phyloP scores from a whole-genome alignment of 2,888 invertebrate species.

The Oxycera nigricornis region DNA sequence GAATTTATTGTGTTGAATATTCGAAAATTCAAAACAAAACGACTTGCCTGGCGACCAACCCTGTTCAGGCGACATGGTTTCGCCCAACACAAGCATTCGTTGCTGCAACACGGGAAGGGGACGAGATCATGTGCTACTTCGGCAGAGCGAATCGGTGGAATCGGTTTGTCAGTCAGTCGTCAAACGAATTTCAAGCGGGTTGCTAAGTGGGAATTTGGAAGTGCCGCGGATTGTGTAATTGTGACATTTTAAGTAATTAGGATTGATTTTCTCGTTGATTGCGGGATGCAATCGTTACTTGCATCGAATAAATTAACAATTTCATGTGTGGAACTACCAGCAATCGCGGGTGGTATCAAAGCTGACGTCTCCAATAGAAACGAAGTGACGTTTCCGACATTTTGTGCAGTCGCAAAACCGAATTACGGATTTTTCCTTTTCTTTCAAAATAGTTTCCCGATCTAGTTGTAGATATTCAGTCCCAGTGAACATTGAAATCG shows the following conservation, averaged over 20 bases:
- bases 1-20: neutral
- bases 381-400: slow-evolving; percentile 36
- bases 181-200: neutral
- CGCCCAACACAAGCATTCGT: slow-evolving; percentile 8
- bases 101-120: neutral
- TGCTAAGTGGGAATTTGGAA: neutral
- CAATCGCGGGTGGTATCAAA: neutral
- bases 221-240: neutral
- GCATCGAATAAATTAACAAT: too few relatives aligned
- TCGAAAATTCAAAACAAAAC: slow-evolving; percentile 37
- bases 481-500: too few relatives aligned
- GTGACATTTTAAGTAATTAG: neutral
- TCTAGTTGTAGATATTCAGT: too few relatives aligned
- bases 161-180: slow-evolving; percentile 15
- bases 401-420: too few relatives aligned
- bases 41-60: slow-evolving; percentile 1
- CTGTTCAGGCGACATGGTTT: neutral
- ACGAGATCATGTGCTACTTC: slow-evolving; percentile 10
- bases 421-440: too few relatives aligned
- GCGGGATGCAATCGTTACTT: too few relatives aligned
- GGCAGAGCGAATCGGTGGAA: neutral
- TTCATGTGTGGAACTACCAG: too few relatives aligned
- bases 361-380: neutral
- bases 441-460: too few relatives aligned
- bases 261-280: too few relatives aligned